Evolutionary conservation across 2,113 vertebrate genomes (phyloP), one percentile per base, ranked within the genome.

Genomic region (Vombatus ursinus): DNA sequence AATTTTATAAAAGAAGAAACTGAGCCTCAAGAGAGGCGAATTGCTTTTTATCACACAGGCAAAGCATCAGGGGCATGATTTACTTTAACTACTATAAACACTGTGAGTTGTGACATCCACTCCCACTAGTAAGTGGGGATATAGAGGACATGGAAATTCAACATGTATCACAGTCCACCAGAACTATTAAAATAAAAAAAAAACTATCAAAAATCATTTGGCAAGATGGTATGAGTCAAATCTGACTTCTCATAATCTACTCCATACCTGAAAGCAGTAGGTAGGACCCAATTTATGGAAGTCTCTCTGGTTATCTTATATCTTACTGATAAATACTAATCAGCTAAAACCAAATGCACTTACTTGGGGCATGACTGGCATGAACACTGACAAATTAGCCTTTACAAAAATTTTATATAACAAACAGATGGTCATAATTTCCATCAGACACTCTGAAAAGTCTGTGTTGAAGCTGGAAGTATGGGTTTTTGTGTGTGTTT

Each of bases 401-500:
- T 95, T 97, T 95, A 95, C 90, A 8, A 92, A 96, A 95, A 77
- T 10, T 10, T 53, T 95, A 94, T 31, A 0, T 8, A 24, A 92
- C 90, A 96, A 96, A 90, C 4, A 90, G 9, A 68, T 37, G 37
- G 4, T 61, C 92, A 94, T 91, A 89, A 77, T 89, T 96, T 25
- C 94, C 91, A 92, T 9, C 22, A 57, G 97, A 95, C 22, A 95
- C 23, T 90, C 47, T 97, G 47, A 84, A 96, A 97, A 94, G 52
- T 52, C 77, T 24, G 37, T 94, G 51, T 92, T 68, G 10, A 54
- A n/a, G 93, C 44, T 52, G 0, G 90, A 92, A 91, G 47, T 50
- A 5, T 90, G n/a, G n/a, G 16, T 94, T n/a, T 96, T 96, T 52
- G 44, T 44, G 12, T 52, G 92, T 92, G 52, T 49, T 91, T 93